phyloP scores from a whole-genome alignment of 2,113 vertebrate genomes.

The Poeciliopsis retropinna region DNA sequence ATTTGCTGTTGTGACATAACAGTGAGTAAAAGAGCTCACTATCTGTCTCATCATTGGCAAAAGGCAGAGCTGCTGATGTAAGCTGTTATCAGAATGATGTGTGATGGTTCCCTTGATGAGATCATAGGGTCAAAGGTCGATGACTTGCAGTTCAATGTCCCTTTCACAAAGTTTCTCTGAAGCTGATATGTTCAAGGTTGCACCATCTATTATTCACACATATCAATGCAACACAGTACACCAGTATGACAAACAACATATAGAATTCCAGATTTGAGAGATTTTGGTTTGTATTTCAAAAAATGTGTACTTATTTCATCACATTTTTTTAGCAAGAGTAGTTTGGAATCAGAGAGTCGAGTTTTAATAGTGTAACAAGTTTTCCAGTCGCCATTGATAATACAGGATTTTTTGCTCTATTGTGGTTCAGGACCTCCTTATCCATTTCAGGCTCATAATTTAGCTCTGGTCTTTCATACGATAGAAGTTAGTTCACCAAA shows the following conservation, averaged over 20 bases:
- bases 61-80: not conserved
- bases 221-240: not conserved
- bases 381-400: not conserved
- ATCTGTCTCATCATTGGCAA: not conserved
- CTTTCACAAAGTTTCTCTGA: not conserved
- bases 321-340: too few species aligned
- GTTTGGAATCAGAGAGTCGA: too few species aligned
- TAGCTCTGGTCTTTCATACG: not conserved
- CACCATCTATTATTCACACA: not conserved
- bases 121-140: not conserved
- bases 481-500: not conserved
- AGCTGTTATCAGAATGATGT: not conserved
- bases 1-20: not conserved
- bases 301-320: too few species aligned
- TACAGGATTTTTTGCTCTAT: not conserved
- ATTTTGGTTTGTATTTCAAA: too few species aligned
- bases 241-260: not conserved
- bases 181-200: not conserved
- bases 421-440: not conserved
- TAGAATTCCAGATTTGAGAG: too few species aligned
- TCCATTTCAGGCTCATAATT: too few species aligned
- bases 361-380: too few species aligned
- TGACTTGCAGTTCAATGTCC: not conserved
- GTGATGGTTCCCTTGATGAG: not conserved
- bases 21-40: not conserved